Conservation (phyloP, 1,140 invertebrate genomes). For the Dendroctonus valens region DNA sequence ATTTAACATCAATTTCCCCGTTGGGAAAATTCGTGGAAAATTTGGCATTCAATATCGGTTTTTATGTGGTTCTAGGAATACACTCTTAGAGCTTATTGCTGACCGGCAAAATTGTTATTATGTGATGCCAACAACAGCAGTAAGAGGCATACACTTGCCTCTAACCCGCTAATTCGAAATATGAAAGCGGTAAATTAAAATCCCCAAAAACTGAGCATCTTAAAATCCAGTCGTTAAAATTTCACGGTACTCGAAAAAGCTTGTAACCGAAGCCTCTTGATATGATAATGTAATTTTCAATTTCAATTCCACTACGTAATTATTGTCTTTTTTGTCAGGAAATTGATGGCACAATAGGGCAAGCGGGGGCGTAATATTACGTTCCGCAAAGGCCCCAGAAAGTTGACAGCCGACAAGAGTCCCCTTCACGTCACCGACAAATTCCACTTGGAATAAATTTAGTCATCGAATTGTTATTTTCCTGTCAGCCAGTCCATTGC, state of each 20-base stretch:
- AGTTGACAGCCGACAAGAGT: constrained; percentile 28
- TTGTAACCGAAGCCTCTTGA: constrained; percentile 33
- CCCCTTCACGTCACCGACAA: constrained; percentile 32
- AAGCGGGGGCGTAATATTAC: constrained; percentile 30
- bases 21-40: too few species aligned
- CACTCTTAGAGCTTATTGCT: too few species aligned
- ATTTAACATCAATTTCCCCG: neutral
- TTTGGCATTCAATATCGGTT: too few species aligned
- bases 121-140: too few species aligned
- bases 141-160: too few species aligned
- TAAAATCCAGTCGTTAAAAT: too few species aligned
- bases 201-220: too few species aligned
- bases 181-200: too few species aligned
- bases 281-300: constrained; percentile 36
- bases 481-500: constrained; percentile 26
- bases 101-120: too few species aligned
- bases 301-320: constrained; percentile 32
- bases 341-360: constrained; percentile 33
- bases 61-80: too few species aligned
- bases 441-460: constrained; percentile 36
- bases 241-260: constrained; percentile 16
- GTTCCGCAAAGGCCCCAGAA: constrained; percentile 21
- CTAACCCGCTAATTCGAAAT: too few species aligned
- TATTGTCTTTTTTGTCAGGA: constrained; percentile 33
- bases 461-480: constrained; percentile 26